Base-by-base conservation (phyloP, 2,888 invertebrate genomes). In the Himalopsyche anomala region DNA sequence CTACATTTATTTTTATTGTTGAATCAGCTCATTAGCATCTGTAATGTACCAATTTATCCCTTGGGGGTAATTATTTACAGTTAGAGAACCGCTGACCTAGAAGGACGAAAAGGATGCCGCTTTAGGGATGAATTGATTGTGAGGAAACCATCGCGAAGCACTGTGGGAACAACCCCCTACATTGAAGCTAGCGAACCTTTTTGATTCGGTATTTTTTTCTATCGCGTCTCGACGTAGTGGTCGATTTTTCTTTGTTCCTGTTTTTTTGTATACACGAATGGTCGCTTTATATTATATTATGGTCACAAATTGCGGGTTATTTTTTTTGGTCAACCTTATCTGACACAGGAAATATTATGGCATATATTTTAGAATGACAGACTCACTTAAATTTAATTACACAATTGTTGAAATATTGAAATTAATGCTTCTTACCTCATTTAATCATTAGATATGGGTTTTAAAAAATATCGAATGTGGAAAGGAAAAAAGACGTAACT, bases 101-200 rank as follows among this genome's bases (percentile, higher is more conserved):
- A n/a, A 56, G n/a, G n/a, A 56, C 19, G 56, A 19, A 56, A 56
- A 56, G n/a, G 56, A 56, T 19, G 56, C 56, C n/a, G 56, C 19
- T 56, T n/a, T 56, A 56, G 9, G n/a, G 56, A 56, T 56, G 56
- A 56, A 56, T 56, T 56, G n/a, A n/a, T 56, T 56, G 56, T 19
- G 56, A 56, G n/a, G n/a, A 56, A 56, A 19, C 17, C 56, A 19
- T 6, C n/a, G 6, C 56, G 56, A 56, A n/a, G 56, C n/a, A 5
- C 17, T 56, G 56, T 19, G 56, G 56, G 19, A 56, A 56, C 17
- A 9, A 19, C 56, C 56, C 19, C 5, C n/a, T 56, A 56, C 56
- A 56, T 56, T 56, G 56, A 56, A 11, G 12, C 4, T 17, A 56
- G 56, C 56, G 56, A 56, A 56, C 56, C 56, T 56, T 56, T 56